A percentile compares a stretch with the other conserved stretches of the same genome.
phyloP scores from a whole-genome alignment of 2,113 vertebrate genomes.

The Gallinago media region DNA sequence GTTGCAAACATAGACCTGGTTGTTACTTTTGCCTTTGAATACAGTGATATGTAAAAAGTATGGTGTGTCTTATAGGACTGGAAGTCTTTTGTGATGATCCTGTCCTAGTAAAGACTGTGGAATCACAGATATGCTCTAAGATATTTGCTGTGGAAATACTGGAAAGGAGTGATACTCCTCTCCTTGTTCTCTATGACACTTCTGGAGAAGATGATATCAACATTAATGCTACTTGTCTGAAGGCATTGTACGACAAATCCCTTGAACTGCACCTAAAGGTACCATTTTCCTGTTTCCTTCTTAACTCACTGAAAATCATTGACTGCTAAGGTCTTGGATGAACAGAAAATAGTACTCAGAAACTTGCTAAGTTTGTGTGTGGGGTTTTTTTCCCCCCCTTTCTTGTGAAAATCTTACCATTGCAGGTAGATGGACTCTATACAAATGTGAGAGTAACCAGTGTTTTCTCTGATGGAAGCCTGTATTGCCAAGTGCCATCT shows the following conservation, averaged over 20 bases:
- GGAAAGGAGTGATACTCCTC: slow-evolving; percentile 80
- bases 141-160: slow-evolving; percentile 91
- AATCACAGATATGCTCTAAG: slow-evolving; percentile 83
- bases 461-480: slow-evolving; percentile 86
- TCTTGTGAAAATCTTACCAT: background rate
- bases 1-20: background rate
- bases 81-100: slow-evolving; percentile 85
- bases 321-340: background rate
- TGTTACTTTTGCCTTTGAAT: background rate
- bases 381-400: rapidly evolving
- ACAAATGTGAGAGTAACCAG: slow-evolving; percentile 86
- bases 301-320: background rate
- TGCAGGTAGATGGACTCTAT: slow-evolving; percentile 83
- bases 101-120: slow-evolving; percentile 82
- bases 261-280: slow-evolving; percentile 89
- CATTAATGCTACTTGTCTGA: slow-evolving; percentile 87
- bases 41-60: background rate
- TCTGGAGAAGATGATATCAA: slow-evolving; percentile 92
- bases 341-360: background rate
- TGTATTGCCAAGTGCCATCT: slow-evolving; percentile 91
- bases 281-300: background rate
- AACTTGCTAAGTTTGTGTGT: background rate
- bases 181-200: slow-evolving; percentile 91
- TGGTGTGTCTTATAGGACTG: slow-evolving; percentile 80
- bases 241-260: slow-evolving; percentile 83